Evolutionary conservation across 2,888 invertebrate genomes (phyloP).

Genomic region (Hemistola chrysoprasaria): DNA sequence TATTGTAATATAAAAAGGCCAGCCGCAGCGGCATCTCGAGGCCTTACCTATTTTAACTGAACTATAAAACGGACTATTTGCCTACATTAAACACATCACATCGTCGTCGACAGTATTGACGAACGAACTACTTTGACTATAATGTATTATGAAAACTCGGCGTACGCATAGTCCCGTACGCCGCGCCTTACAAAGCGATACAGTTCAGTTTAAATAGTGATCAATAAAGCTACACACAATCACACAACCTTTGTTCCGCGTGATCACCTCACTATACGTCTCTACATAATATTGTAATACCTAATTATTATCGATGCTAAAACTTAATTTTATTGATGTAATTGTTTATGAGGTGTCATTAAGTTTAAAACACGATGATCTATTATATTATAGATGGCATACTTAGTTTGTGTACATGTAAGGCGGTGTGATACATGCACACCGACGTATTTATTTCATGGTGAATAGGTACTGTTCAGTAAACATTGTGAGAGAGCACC

Average conservation of each 20-base stretch:
- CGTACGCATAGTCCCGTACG: no score
- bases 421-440: constrained; percentile 59
- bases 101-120: no score
- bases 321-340: constrained; percentile 61
- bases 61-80: constrained; percentile 33
- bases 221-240: constrained; percentile 36
- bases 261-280: constrained; percentile 75
- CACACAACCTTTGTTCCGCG: constrained; percentile 62
- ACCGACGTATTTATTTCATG: constrained; percentile 72
- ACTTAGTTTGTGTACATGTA: constrained; percentile 59
- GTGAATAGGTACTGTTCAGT: constrained; percentile 72
- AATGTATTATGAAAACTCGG: constrained; percentile 30
- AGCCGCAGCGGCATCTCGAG: constrained; percentile 52
- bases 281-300: constrained; percentile 40
- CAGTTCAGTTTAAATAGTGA: constrained; percentile 51
- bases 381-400: constrained; percentile 64
- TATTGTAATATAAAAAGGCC: constrained; percentile 27
- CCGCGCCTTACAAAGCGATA: no score
- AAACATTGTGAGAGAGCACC: constrained; percentile 76
- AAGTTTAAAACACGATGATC: constrained; percentile 64
- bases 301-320: constrained; percentile 75
- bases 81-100: constrained; percentile 16
- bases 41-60: constrained; percentile 65
- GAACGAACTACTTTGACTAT: constrained; percentile 49
- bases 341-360: constrained; percentile 66